Conservation (phyloP, 2,888 invertebrate genomes). For the Arge pagana region DNA sequence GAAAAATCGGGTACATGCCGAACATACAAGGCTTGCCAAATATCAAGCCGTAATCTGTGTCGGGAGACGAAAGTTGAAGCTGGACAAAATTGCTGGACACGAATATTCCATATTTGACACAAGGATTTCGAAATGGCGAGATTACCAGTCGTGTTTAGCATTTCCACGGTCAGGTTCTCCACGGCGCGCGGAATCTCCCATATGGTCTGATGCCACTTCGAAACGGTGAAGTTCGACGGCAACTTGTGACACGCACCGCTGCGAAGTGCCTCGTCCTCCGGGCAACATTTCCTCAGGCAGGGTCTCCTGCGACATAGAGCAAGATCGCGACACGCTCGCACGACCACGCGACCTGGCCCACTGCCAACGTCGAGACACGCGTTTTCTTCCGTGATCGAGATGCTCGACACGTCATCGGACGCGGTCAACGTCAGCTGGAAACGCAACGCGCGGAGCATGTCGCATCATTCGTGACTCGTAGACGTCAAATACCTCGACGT, state of each 20-base stretch:
- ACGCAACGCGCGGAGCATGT: too few species aligned
- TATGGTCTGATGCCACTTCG: conserved; percentile 1
- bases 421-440: conserved; percentile 30
- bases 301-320: conserved; percentile 37
- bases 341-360: conserved; percentile 26
- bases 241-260: conserved; percentile 18
- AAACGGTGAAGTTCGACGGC: not conserved
- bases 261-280: conserved; percentile 40
- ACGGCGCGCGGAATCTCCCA: conserved; percentile 24
- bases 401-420: not conserved
- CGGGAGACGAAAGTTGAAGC: not conserved
- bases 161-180: conserved; percentile 12
- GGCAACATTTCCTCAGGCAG: conserved; percentile 55
- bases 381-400: conserved; percentile 32
- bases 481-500: too few species aligned
- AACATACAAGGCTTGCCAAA: conserved; percentile 38
- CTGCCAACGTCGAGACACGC: conserved; percentile 42
- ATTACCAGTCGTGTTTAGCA: conserved; percentile 21
- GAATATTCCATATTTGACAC: not conserved
- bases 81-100: not conserved
- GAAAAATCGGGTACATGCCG: conserved; percentile 33
- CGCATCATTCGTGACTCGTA: too few species aligned
- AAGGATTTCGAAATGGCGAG: not conserved
- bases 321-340: conserved; percentile 35
- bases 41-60: conserved; percentile 45